Evolutionary conservation across 1,140 invertebrate genomes (phyloP).

Genomic region (Meloidogyne hapla): DNA sequence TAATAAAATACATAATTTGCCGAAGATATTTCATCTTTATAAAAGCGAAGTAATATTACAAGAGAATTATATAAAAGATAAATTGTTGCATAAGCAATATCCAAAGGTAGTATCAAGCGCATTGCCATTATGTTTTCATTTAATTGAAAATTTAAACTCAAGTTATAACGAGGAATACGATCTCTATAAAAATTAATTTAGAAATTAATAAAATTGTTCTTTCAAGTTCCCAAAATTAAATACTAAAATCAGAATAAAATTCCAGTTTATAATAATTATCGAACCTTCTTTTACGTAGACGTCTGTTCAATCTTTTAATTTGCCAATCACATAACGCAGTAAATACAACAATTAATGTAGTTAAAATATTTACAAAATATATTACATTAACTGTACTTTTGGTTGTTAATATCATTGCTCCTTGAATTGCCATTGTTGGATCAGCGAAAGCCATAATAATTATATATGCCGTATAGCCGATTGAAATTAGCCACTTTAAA

Average conservation of each 20-base stretch:
- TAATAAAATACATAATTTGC: constrained; percentile 14
- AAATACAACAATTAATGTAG: too few species aligned
- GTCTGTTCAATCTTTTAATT: too few species aligned
- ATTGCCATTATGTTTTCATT: constrained; percentile 16
- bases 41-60: not conserved
- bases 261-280: too few species aligned
- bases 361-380: too few species aligned
- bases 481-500: not conserved
- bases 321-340: too few species aligned
- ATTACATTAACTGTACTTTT: not conserved
- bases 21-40: not conserved
- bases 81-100: constrained; percentile 27
- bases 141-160: constrained; percentile 19
- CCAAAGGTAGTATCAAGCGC: constrained; percentile 20
- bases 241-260: too few species aligned
- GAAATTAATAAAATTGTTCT: too few species aligned
- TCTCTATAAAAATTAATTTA: not conserved
- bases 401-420: not conserved
- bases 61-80: constrained; percentile 10
- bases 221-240: too few species aligned
- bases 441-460: constrained; percentile 2
- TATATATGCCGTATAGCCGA: not conserved
- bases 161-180: not conserved
- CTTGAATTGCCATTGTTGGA: not conserved
- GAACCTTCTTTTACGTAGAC: too few species aligned